These are phyloP conservation scores for Syngnathus rostellatus DNA, from an alignment of 2,797 vertebrate species.

Conservation along the genomic window DNA sequence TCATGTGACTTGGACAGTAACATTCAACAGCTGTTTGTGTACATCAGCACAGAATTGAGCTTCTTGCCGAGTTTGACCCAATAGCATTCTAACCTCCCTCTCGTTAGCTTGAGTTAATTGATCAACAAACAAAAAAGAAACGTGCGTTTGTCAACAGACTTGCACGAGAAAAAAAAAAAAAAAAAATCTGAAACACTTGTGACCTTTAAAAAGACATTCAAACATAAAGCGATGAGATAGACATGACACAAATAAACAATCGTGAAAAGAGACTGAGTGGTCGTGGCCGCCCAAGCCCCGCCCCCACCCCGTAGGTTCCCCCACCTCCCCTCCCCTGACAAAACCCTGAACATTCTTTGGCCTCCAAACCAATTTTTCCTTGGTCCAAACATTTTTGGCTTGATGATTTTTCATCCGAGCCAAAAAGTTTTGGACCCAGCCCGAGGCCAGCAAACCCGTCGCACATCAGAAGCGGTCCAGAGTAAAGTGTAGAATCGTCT, in stretches of 20 bases:
- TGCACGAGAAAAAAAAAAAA: constrained; percentile 56
- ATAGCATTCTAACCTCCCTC: constrained; percentile 38
- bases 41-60: constrained; percentile 37
- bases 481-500: constrained; percentile 65
- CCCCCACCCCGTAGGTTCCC: constrained; percentile 48
- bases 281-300: constrained; percentile 64
- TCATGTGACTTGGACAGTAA: constrained; percentile 53
- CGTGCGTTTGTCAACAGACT: constrained; percentile 41
- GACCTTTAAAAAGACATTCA: constrained; percentile 68
- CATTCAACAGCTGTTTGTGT: constrained; percentile 65
- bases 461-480: constrained; percentile 53
- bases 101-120: constrained; percentile 35
- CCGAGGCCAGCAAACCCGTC: constrained; percentile 55
- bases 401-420: constrained; percentile 18
- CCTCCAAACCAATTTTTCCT: constrained; percentile 48
- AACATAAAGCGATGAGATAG: constrained; percentile 61
- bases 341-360: constrained; percentile 70
- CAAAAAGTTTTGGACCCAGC: constrained; percentile 49
- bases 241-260: constrained; percentile 66
- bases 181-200: constrained; percentile 35
- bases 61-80: constrained; percentile 30
- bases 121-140: constrained; percentile 25
- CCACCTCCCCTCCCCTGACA: constrained; percentile 45
- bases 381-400: constrained; percentile 33
- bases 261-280: constrained; percentile 67